These are phyloP conservation scores for Odocoileus virginianus DNA, from an alignment of 2,113 vertebrate species.

Conservation along the genomic window DNA sequence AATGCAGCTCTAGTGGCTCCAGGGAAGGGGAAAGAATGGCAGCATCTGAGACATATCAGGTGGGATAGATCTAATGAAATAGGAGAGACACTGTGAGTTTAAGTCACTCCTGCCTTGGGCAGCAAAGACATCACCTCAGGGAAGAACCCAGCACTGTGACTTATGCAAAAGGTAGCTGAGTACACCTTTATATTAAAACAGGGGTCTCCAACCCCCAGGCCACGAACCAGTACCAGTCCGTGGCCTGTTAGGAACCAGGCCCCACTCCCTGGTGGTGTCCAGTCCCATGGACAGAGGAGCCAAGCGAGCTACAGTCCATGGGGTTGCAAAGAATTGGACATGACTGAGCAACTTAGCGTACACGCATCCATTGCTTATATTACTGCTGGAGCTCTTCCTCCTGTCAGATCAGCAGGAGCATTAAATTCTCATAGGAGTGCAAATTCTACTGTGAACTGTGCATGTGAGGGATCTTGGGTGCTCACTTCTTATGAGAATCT, in stretches of 20 bases:
- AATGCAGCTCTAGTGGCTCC: background rate
- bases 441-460: background rate
- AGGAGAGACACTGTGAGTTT: background rate
- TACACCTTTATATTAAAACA: background rate
- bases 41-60: background rate
- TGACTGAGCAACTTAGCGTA: background rate
- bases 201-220: background rate
- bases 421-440: background rate
- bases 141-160: background rate
- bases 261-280: background rate
- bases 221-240: background rate
- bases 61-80: background rate
- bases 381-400: background rate
- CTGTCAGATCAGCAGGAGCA: background rate
- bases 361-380: background rate
- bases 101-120: background rate
- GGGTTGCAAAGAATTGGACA: background rate
- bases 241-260: background rate
- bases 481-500: background rate
- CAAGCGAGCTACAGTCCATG: background rate
- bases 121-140: background rate
- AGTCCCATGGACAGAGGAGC: background rate
- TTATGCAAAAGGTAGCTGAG: background rate
- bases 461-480: background rate
- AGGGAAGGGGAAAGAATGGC: background rate